These are phyloP conservation scores for Alloplasta piceator DNA, from an alignment of 2,888 invertebrate species.

Conservation along the genomic window DNA sequence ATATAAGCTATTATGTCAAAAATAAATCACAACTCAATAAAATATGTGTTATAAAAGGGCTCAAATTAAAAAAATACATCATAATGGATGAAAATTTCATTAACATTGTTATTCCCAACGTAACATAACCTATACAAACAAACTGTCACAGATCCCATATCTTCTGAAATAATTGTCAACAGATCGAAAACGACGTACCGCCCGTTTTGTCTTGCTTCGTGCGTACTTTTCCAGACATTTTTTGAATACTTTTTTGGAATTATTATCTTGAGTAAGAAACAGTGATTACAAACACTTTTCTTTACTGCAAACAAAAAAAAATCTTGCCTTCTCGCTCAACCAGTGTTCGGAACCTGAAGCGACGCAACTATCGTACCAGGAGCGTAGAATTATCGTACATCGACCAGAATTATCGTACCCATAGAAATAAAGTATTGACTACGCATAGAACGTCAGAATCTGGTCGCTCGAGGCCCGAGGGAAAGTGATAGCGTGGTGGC, in stretches of 20 bases:
- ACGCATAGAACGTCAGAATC: too few species aligned
- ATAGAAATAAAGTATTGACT: too few species aligned
- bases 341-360: neutral
- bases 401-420: too few species aligned
- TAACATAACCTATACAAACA: constrained; percentile 66
- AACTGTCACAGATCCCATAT: constrained; percentile 15
- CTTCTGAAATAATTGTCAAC: neutral
- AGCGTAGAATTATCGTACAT: too few species aligned
- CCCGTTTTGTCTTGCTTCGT: constrained; percentile 84
- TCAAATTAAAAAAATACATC: too few species aligned
- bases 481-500: neutral
- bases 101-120: neutral
- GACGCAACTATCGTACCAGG: neutral
- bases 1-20: too few species aligned
- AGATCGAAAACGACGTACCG: constrained; percentile 72
- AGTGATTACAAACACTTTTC: constrained; percentile 61
- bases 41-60: too few species aligned
- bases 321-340: neutral
- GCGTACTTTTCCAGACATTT: constrained; percentile 81
- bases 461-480: too few species aligned
- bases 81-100: neutral
- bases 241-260: constrained; percentile 39
- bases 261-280: constrained; percentile 3
- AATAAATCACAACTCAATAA: too few species aligned
- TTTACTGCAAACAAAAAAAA: constrained; percentile 21